These are phyloP conservation scores for Synergus laeviventris DNA, from an alignment of 2,888 invertebrate species.

Conservation along the genomic window DNA sequence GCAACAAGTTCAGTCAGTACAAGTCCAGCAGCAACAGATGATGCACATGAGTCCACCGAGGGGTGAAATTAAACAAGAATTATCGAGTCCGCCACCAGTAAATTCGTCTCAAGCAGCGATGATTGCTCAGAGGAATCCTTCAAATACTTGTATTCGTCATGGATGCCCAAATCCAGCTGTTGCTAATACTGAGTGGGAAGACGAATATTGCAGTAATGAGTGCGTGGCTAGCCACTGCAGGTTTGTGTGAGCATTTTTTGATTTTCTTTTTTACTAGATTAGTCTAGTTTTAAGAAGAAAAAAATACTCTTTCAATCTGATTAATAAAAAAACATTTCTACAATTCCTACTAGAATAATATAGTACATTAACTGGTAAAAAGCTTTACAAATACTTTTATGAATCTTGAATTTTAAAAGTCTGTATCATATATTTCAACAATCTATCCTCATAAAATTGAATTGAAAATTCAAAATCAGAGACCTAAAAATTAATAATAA, in stretches of 20 bases:
- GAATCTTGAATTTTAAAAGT: too few species aligned
- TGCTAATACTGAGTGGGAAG: conserved; percentile 96
- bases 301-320: neutral
- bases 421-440: too few species aligned
- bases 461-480: neutral
- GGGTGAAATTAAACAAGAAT: conserved; percentile 61
- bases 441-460: neutral
- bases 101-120: conserved; percentile 63
- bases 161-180: conserved; percentile 95
- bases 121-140: conserved; percentile 65
- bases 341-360: neutral
- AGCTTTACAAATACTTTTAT: neutral
- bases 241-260: conserved; percentile 73
- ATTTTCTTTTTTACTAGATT: conserved; percentile 27
- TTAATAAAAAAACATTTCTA: neutral
- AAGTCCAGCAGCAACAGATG: conserved; percentile 72
- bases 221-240: conserved; percentile 98
- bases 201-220: conserved; percentile 97
- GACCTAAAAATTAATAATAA: neutral
- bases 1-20: conserved; percentile 62
- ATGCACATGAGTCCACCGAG: conserved; percentile 72
- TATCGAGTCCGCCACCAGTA: conserved; percentile 70
- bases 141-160: conserved; percentile 86
- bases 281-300: neutral
- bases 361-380: neutral